These are phyloP conservation scores for human DNA, from an alignment of 2,113 vertebrate species.

Conservation along the genomic window GRCh38 chrX:87038501-87039000, in stretches of 20 bases:
- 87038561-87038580: not conserved
- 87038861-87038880: not conserved
- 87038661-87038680: not conserved
- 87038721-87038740: not conserved
- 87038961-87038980: too few species aligned
- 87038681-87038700: not conserved
- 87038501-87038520: not conserved
- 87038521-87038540: too few species aligned
- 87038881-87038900: not conserved
- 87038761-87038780: not conserved
- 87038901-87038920: not conserved
- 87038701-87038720: not conserved
- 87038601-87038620: not conserved
- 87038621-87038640: not conserved
- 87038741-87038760: not conserved
- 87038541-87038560: not conserved
- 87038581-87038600: not conserved
- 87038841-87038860: not conserved
- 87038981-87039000: not conserved
- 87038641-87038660: not conserved
- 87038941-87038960: too few species aligned
- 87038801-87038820: not conserved
- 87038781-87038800: not conserved
- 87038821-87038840: not conserved
- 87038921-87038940: not conserved